A percentile compares a stretch with the other conserved stretches of the same genome.
Conservation (phyloP, 2,113 vertebrate species). For the Phalacrocorax aristotelis region DNA sequence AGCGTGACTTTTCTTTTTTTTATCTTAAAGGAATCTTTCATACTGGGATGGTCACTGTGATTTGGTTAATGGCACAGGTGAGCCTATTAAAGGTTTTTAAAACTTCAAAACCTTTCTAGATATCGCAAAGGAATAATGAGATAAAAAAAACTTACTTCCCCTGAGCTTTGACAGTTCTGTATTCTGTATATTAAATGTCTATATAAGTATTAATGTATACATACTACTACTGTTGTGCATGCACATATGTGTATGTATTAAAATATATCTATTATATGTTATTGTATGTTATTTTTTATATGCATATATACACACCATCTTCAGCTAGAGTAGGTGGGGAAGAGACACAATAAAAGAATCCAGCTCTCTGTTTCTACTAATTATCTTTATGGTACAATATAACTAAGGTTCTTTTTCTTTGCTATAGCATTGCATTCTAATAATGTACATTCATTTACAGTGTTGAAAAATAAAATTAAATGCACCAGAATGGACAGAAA, state of each 20-base stretch:
- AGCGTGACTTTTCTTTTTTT: not conserved
- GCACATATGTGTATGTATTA: not conserved
- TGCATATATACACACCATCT: not conserved
- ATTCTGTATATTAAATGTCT: not conserved
- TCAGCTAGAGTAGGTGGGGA: not conserved
- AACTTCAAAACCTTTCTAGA: not conserved
- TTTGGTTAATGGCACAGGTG: constrained; percentile 95
- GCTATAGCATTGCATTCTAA: not conserved
- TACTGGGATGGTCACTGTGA: constrained; percentile 88
- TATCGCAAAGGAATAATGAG: not conserved
- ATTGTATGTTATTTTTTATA: not conserved
- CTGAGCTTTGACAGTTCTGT: not conserved
- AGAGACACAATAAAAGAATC: not conserved
- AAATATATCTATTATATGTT: not conserved
- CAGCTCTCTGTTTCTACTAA: not conserved
- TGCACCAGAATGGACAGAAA: not conserved
- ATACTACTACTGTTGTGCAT: not conserved
- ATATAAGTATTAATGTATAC: not conserved
- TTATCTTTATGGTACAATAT: not conserved
- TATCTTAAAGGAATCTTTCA: constrained; percentile 74
- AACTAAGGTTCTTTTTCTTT: not conserved
- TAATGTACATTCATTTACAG: not conserved
- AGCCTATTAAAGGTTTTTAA: constrained; percentile 6
- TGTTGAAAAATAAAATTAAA: not conserved
- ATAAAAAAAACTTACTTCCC: not conserved